phyloP scores from a whole-genome alignment of 2,888 invertebrate genomes.

The Cryptus armator region DNA sequence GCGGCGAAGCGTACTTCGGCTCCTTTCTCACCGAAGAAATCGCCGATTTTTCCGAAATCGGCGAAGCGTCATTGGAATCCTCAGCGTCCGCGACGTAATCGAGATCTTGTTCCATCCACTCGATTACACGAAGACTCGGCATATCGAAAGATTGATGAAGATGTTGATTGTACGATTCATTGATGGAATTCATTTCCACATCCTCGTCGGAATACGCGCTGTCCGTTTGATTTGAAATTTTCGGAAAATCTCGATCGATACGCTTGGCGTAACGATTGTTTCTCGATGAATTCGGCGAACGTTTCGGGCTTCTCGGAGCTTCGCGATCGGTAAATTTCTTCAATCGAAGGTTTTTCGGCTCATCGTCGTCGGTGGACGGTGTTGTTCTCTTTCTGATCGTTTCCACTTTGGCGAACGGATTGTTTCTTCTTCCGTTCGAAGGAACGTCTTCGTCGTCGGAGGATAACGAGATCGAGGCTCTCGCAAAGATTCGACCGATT shows the following conservation, averaged over 20 bases:
- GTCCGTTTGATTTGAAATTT: slow-evolving; percentile 28
- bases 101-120: slow-evolving; percentile 56
- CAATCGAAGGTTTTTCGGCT: background rate
- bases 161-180: slow-evolving; percentile 22
- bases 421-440: slow-evolving; percentile 1
- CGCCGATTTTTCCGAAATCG: background rate
- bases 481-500: slow-evolving; percentile 53
- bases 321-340: slow-evolving; percentile 1
- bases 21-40: background rate
- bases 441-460: slow-evolving; percentile 39
- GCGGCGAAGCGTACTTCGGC: background rate
- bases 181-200: slow-evolving; percentile 51
- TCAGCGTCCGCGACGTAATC: slow-evolving; percentile 43
- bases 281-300: background rate
- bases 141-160: slow-evolving; percentile 13
- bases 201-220: slow-evolving; percentile 47
- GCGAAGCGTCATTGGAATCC: slow-evolving; percentile 39
- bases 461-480: slow-evolving; percentile 48
- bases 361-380: background rate
- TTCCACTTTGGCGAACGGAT: background rate
- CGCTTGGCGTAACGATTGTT: background rate
- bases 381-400: background rate
- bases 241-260: background rate
- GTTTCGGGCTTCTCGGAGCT: background rate
- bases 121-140: slow-evolving; percentile 40